Evolutionary conservation across 2,113 vertebrate species (phyloP).

Genomic region (Pavo muticus): DNA sequence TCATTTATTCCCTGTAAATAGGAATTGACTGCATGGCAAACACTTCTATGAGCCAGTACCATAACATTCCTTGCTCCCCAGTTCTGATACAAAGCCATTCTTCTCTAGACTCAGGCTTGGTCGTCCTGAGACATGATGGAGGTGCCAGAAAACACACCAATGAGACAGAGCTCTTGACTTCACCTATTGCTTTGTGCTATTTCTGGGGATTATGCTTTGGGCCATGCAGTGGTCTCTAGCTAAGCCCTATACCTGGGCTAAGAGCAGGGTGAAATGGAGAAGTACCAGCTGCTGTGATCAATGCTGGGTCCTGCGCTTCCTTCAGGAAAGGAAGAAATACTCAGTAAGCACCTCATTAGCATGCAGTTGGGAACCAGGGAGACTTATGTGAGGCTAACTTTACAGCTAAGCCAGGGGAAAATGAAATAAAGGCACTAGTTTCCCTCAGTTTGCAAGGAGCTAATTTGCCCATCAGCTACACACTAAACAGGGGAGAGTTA

Average conservation of each 20-base stretch:
- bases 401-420: not conserved
- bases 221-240: not conserved
- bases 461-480: accelerated
- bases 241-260: not conserved
- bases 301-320: not conserved
- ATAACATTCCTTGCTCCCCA: not conserved
- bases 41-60: not conserved
- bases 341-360: not conserved
- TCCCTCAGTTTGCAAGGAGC: not conserved
- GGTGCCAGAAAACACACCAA: not conserved
- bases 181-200: not conserved
- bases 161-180: not conserved
- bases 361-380: not conserved
- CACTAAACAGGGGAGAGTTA: not conserved
- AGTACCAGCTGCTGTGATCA: accelerated
- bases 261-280: accelerated
- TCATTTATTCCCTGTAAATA: constrained; percentile 26
- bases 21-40: not conserved
- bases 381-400: not conserved
- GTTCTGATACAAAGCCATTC: not conserved
- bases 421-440: not conserved
- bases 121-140: accelerated
- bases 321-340: not conserved
- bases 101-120: not conserved
- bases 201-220: not conserved